Base-by-base conservation (phyloP, 2,888 invertebrate genomes). In the Phengaris arion region DNA sequence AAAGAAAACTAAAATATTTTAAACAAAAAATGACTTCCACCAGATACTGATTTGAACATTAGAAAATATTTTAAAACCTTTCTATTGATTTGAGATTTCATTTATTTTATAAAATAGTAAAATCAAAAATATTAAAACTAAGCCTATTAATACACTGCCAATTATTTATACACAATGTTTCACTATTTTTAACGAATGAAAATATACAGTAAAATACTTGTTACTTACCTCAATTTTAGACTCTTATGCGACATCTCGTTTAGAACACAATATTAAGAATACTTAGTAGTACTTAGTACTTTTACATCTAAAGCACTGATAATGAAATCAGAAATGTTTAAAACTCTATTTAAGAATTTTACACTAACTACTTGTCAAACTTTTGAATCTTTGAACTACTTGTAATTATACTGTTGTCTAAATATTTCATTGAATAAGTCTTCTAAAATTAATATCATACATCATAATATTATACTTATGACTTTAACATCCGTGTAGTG, bases 281-380 rank as follows among this genome's bases (percentile, higher is more conserved):
- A 64, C n/a, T n/a, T n/a, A n/a, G n/a, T n/a, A n/a, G n/a, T 64
- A 64, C 64, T 64, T 64, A 45, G 35, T 64, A 64, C 35, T 64
- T 64, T 64, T 64, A 64, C 35, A 64, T 35, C 35, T 64, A 22
- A 64, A 64, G 64, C 64, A 64, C 64, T 64, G 64, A 64, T 64
- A 64, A 64, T 64, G 35, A 64, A 64, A 64, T 64, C 64, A 22
- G 64, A 64, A 64, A 64, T 45, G 22, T 59, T 59, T 59, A 22
- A 55, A 59, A 59, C 59, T 45, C 64, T 64, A 45, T 64, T 45
- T 64, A 45, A 64, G 64, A 64, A 64, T 13, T 64, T 52, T 64
- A 64, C 64, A 64, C 64, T 64, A n/a, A n/a, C n/a, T 15, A 35
- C 64, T 35, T 45, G 64, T 64, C 12, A 64, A 6, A 64, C 64